Percentiles rank a stretch among this genome's conserved stretches.
These are phyloP conservation scores for Pongo abelii DNA, from an alignment of 2,113 vertebrate genomes.

Conservation along the genomic window DNA sequence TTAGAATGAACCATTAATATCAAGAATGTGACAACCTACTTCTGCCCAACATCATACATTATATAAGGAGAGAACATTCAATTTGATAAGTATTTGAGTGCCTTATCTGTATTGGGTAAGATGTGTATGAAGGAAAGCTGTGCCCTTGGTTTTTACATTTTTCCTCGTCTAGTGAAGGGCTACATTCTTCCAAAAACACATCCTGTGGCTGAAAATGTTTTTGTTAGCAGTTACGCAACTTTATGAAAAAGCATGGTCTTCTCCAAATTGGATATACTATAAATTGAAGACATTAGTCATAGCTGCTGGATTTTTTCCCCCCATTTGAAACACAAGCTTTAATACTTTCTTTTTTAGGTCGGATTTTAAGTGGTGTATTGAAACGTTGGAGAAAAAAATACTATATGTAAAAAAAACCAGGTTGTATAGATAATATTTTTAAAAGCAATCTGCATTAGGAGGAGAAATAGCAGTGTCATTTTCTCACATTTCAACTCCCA, in stretches of 20 bases:
- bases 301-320: not conserved
- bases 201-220: conserved; percentile 61
- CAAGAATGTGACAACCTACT: not conserved
- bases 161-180: conserved; percentile 15
- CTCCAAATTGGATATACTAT: conserved; percentile 71
- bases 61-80: not conserved
- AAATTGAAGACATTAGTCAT: conserved; percentile 76
- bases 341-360: conserved; percentile 55
- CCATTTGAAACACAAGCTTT: conserved; percentile 43
- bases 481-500: conserved; percentile 20
- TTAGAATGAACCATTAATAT: not conserved
- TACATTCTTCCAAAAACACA: conserved; percentile 39
- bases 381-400: conserved; percentile 61
- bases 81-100: not conserved
- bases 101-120: not conserved
- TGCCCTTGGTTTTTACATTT: conserved; percentile 31
- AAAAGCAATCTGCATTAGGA: conserved; percentile 38
- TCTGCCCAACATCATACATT: not conserved
- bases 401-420: not conserved
- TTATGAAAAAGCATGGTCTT: conserved; percentile 67
- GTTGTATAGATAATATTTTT: conserved; percentile 53
- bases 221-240: conserved; percentile 70
- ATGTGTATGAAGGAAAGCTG: conserved; percentile 19
- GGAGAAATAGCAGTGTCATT: not conserved
- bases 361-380: conserved; percentile 47